Evolutionary conservation across 2,113 vertebrate species (phyloP).

Genomic region (Leptosomus discolor): DNA sequence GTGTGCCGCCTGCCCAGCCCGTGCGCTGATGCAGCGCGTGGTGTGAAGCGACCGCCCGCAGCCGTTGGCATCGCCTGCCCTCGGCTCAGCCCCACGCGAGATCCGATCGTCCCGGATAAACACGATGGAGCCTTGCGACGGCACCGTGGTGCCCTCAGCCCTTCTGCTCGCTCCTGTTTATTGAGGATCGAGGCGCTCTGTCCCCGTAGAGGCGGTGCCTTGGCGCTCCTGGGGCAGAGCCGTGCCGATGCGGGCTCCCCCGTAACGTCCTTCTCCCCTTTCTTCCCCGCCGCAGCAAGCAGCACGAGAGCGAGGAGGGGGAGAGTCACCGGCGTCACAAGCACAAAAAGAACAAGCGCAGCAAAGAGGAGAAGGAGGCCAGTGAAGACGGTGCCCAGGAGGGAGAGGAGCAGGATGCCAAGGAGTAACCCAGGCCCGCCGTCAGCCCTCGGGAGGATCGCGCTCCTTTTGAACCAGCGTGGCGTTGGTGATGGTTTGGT

Average conservation of each 20-base stretch:
- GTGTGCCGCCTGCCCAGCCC: fast-evolving
- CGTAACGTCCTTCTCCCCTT: background rate
- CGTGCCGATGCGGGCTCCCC: background rate
- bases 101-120: fast-evolving
- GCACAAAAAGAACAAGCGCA: conserved; percentile 79
- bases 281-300: conserved; percentile 39
- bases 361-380: conserved; percentile 74
- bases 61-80: background rate
- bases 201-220: too few relatives aligned
- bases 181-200: fast-evolving
- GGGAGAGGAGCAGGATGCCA: conserved; percentile 67
- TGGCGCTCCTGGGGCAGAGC: background rate
- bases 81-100: fast-evolving
- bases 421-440: conserved; percentile 39
- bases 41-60: background rate
- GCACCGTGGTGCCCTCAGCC: fast-evolving
- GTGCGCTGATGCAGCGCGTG: background rate
- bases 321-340: conserved; percentile 78
- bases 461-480: background rate
- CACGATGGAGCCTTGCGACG: fast-evolving
- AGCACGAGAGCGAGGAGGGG: conserved; percentile 74
- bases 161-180: background rate
- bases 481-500: background rate
- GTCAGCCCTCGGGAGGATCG: background rate
- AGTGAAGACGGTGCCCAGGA: conserved; percentile 45